A percentile compares a stretch with the other conserved stretches of the same genome.
Conservation (phyloP, 2,888 invertebrate species). For the Sylvicola cinctus region DNA sequence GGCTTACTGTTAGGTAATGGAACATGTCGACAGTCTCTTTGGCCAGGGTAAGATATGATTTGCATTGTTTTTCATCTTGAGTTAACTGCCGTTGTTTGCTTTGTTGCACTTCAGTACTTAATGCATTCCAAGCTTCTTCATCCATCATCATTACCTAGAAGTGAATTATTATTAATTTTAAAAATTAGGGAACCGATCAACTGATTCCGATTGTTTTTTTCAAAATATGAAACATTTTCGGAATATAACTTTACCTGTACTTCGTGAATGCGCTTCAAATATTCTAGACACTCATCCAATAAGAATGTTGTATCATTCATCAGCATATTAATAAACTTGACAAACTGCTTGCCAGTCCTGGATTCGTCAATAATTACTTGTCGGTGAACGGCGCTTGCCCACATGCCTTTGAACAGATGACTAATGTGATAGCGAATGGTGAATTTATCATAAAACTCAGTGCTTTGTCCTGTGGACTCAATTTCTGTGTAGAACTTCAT, state of each 20-base stretch:
- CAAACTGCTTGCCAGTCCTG: conserved; percentile 76
- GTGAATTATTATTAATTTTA: neutral
- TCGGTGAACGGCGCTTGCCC: conserved; percentile 76
- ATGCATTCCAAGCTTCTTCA: conserved; percentile 39
- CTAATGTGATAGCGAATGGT: conserved; percentile 92
- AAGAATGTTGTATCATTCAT: conserved; percentile 98
- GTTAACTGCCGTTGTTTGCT: conserved; percentile 54
- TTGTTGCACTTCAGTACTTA: conserved; percentile 48
- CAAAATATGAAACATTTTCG: neutral
- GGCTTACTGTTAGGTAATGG: conserved; percentile 64
- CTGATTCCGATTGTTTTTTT: no score
- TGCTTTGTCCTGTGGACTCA: conserved; percentile 92
- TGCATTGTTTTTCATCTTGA: conserved; percentile 71
- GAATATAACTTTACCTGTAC: conserved; percentile 41
- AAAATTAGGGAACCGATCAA: neutral
- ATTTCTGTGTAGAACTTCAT: conserved; percentile 99
- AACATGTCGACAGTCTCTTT: conserved; percentile 96
- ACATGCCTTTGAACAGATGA: conserved; percentile 88
- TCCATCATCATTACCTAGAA: conserved; percentile 37
- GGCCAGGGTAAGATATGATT: conserved; percentile 77
- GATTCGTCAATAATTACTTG: conserved; percentile 81
- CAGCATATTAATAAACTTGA: conserved; percentile 88
- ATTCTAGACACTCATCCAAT: conserved; percentile 86
- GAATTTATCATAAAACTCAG: conserved; percentile 98
- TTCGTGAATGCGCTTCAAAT: conserved; percentile 68